Evolutionary conservation across 1,140 invertebrate species (phyloP), one percentile per base, ranked within the genome.

Genomic region (Drosophila dunni): DNA sequence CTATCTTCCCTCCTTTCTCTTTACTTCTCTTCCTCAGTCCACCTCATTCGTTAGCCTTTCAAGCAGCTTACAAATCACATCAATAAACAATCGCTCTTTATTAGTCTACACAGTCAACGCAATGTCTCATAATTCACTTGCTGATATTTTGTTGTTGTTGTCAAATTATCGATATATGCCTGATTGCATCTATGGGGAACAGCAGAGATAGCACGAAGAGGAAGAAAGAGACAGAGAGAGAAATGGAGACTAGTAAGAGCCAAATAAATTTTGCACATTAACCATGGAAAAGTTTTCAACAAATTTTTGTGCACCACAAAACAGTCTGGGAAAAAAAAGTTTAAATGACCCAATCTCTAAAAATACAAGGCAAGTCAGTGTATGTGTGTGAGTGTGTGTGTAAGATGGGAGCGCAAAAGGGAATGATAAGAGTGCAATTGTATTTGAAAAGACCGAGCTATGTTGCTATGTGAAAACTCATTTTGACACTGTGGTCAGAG

Each of bases 321-420:
- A 42, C 51, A 29, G 46, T n/a, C 34, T 58, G 11, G 34, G n/a
- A 67, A 67, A 68, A 67, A 68, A 78, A 75, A 66, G 51, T 70
- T 73, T 8, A 69, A 81, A 64, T 81, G 68, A 76, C 62, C 71
- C 53, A 81, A 78, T 71, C 78, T 64, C 72, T 40, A 69, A 75
- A 82, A 75, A 81, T 82, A 74, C 58, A 78, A 42, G 65, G 20
- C 36, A 50, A 50, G 9, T 36, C 29, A 36, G 61, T 2, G 11
- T 17, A 2, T 36, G 29, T 13, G 17, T 15, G 29, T 10, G 40
- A 15, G 15, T 11, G 36, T n/a, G n/a, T 36, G 57, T 42, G 40
- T 40, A 40, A 40, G 24, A 33, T 40, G 38, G 40, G 3, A 44
- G 8, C 20, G 2, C 9, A 9, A 53, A 13, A 5, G 6, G 15